Base-by-base conservation (phyloP, 2,888 invertebrate genomes). In the Pteria penguin region DNA sequence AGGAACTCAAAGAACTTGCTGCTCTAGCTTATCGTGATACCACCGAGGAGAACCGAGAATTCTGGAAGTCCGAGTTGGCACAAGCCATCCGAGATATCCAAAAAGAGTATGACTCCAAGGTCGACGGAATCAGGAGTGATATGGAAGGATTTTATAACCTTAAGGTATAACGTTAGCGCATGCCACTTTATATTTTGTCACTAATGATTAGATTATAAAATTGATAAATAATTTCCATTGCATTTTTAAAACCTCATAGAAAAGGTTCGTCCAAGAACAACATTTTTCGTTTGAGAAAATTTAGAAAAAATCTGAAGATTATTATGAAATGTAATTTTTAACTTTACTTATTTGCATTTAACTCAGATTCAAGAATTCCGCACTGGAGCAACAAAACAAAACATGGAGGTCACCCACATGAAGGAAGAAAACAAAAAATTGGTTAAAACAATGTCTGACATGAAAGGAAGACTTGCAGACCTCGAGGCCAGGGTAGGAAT, bases 21-120 rank as follows among this genome's bases (percentile, higher is more conserved):
- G 92, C 93, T 26, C 88, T 93, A 75, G 93, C 93, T 14, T 92
- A 93, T 86, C 89, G 93, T 54, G 93, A 93, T 85, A 93, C 93
- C 2, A 93, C 93, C 1, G 90, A 91, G 57, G 93, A 93, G 85
- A 93, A 93, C 90, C 89, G 93, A 32, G 93, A 93, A 82, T 94
- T 92, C 92, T 93, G 94, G 93, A 93, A 93, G 89, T 93, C 92
- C 84, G 93, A 93, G 82, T 86, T 94, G 74, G 91, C 92, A 2
- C 90, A 91, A 76, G 93, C 93, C 61, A 93, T 93, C 80, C 87
- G 93, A 54, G 93, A 93, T 82, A 93, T 93, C 81, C 93, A 93
- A 83, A 86, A 87, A 58, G 93, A 93, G 83, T 93, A 93, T 85
- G 93, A 93, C 81, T 86, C 89, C 84, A 92, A 93, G 83, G 86